Percentiles rank a stretch among this genome's conserved stretches.
Evolutionary conservation across 2,888 invertebrate species (phyloP).

Genomic region (Octonoba sinensis): DNA sequence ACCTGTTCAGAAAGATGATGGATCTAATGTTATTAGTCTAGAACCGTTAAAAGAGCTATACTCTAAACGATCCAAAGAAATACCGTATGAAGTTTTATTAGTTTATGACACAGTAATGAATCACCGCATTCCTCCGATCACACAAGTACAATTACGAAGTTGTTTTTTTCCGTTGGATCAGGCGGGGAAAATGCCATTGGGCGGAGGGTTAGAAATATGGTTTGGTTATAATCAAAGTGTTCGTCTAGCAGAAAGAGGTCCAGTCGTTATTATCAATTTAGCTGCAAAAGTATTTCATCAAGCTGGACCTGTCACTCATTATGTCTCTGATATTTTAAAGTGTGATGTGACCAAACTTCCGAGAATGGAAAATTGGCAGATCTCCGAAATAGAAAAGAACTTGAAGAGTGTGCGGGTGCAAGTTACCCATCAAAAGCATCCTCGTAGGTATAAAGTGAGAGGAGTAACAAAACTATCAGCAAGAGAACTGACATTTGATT

Average conservation of each 20-base stretch:
- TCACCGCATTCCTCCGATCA: conserved; percentile 6
- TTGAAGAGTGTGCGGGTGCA: conserved; percentile 11
- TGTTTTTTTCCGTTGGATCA: conserved; percentile 16
- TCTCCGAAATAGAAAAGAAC: neutral
- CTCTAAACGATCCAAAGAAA: neutral
- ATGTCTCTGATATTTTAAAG: conserved; percentile 12
- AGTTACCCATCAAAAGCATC: conserved; percentile 29
- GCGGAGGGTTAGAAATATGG: conserved; percentile 36
- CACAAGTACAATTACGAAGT: conserved; percentile 16
- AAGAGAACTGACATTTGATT: neutral
- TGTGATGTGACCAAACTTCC: conserved; percentile 1
- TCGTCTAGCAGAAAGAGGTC: conserved; percentile 10
- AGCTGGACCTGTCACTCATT: conserved; percentile 11
- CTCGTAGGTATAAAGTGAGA: conserved; percentile 28
- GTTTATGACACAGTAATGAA: conserved; percentile 31
- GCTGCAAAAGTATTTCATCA: conserved; percentile 34
- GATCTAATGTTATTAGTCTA: conserved; percentile 15
- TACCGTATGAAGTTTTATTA: conserved; percentile 18
- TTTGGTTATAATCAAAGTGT: conserved; percentile 39
- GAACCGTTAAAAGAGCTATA: conserved; percentile 28
- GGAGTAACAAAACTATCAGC: conserved; percentile 4
- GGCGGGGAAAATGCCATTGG: neutral
- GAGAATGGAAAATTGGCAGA: neutral
- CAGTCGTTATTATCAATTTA: conserved; percentile 21
- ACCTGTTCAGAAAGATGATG: conserved; percentile 29